Conservation (phyloP, 2,888 invertebrate species). For the Balanococcus diminutus region DNA sequence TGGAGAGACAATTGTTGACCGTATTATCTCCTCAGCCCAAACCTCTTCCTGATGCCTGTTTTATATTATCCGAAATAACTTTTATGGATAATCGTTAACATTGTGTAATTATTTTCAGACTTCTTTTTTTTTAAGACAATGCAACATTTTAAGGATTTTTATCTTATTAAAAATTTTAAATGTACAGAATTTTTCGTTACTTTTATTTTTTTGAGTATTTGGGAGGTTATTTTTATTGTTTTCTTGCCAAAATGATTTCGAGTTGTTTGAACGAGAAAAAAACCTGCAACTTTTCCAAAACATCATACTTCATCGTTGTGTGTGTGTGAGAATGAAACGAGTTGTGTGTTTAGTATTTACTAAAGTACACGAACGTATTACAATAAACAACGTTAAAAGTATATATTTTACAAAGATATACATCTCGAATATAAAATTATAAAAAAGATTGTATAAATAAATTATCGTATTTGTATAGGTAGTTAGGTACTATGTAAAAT, state of each 20-base stretch:
- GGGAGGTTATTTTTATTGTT: too few species aligned
- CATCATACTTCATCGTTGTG: too few species aligned
- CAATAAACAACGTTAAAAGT: constrained; percentile 18
- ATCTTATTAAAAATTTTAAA: background rate
- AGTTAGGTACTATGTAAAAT: background rate
- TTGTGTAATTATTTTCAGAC: background rate
- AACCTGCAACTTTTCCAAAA: too few species aligned
- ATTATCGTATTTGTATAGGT: background rate
- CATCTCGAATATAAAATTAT: constrained; percentile 16
- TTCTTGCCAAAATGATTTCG: too few species aligned
- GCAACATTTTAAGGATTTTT: background rate
- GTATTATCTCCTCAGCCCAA: constrained; percentile 92
- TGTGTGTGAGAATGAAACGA: too few species aligned
- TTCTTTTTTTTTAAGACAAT: background rate
- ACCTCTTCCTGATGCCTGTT: constrained; percentile 85
- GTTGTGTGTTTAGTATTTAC: background rate
- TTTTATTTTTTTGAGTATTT: too few species aligned
- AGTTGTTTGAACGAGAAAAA: too few species aligned
- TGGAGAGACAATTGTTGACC: constrained; percentile 84
- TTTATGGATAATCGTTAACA: constrained; percentile 80
- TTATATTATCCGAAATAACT: constrained; percentile 88
- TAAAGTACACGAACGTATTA: background rate
- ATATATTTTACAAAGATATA: constrained; percentile 7
- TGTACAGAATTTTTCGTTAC: too few species aligned
- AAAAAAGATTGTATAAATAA: background rate